Percentiles rank a stretch among this genome's conserved stretches.
Evolutionary conservation across 2,113 vertebrate genomes (phyloP).

Genomic region (Bos indicus): DNA sequence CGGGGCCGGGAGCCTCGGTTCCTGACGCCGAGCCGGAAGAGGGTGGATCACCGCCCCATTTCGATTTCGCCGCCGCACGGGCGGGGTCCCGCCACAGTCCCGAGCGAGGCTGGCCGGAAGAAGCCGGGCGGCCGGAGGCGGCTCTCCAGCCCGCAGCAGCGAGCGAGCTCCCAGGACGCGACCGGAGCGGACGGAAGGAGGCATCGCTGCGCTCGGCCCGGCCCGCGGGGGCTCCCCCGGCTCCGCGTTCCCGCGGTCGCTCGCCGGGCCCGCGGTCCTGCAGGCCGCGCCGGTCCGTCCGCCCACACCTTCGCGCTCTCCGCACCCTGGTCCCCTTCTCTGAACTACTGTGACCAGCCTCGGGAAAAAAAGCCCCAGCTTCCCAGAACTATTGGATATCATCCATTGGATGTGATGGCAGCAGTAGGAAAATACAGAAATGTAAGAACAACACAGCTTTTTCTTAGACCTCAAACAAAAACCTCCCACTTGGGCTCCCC

Average conservation of each 20-base stretch:
- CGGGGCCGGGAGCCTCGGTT: neutral
- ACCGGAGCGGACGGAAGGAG: rapidly evolving
- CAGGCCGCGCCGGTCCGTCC: rapidly evolving
- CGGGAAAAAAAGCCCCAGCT: neutral
- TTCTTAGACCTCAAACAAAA: neutral
- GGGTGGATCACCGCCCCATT: neutral
- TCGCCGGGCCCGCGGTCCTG: too few relatives aligned
- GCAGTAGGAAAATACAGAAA: neutral
- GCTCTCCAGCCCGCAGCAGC: too few relatives aligned
- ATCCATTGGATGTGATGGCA: neutral
- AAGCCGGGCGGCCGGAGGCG: neutral
- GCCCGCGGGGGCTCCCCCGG: rapidly evolving
- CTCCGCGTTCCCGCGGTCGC: rapidly evolving
- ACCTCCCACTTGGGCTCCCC: neutral
- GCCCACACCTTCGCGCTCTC: neutral
- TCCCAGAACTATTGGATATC: neutral
- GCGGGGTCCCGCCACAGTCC: rapidly evolving
- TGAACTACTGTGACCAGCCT: rapidly evolving
- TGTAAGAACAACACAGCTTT: neutral
- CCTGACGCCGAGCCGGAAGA: neutral
- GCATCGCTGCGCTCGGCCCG: rapidly evolving
- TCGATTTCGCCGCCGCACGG: rapidly evolving
- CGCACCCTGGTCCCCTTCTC: neutral
- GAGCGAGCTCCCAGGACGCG: neutral
- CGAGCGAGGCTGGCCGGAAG: neutral